These are phyloP conservation scores for Melieria picta DNA, from an alignment of 2,888 invertebrate genomes.

Conservation along the genomic window DNA sequence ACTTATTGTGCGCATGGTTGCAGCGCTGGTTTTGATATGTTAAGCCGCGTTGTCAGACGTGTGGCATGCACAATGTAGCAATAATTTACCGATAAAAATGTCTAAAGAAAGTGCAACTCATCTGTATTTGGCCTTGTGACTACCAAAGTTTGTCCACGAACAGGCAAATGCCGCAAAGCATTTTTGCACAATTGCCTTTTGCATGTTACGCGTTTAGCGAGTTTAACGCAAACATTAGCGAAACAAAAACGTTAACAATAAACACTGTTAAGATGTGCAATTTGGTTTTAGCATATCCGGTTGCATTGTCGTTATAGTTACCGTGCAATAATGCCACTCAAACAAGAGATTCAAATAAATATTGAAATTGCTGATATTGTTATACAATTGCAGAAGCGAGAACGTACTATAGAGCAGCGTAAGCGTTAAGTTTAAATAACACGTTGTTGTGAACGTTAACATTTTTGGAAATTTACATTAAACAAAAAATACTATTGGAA, in stretches of 20 bases:
- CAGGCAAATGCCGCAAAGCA: too few relatives aligned
- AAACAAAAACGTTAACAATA: conserved; percentile 32
- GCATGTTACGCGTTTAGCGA: not conserved
- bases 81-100: too few relatives aligned
- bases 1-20: too few relatives aligned
- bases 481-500: too few relatives aligned
- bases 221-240: conserved; percentile 15
- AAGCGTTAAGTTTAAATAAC: conserved; percentile 1
- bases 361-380: not conserved
- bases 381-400: not conserved
- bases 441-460: conserved; percentile 6
- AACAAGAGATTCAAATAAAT: conserved; percentile 1
- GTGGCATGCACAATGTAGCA: too few relatives aligned
- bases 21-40: too few relatives aligned
- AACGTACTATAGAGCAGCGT: not conserved
- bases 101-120: too few relatives aligned
- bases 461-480: not conserved
- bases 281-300: not conserved
- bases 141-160: too few relatives aligned
- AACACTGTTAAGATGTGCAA: conserved; percentile 21
- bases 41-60: too few relatives aligned
- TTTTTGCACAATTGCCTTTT: not conserved
- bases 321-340: not conserved
- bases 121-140: too few relatives aligned
- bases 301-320: not conserved